A percentile compares a stretch with the other conserved stretches of the same genome.
These are phyloP conservation scores for Merodon equestris DNA, from an alignment of 2,888 invertebrate genomes.

Conservation along the genomic window DNA sequence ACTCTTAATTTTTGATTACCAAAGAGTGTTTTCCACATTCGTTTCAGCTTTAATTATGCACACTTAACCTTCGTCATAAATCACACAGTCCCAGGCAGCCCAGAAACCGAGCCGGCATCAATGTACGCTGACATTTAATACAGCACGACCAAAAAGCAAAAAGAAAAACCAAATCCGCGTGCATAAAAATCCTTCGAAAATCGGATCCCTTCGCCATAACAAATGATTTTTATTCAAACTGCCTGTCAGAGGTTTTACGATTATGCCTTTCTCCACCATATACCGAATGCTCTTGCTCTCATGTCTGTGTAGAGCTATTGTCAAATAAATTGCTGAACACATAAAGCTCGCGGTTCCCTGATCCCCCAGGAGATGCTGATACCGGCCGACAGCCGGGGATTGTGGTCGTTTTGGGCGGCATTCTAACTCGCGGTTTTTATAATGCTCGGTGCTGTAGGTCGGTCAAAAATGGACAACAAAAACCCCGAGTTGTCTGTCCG, in stretches of 20 bases:
- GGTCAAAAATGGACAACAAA: too few species aligned
- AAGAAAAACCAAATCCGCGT: background rate
- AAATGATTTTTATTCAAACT: conserved; percentile 32
- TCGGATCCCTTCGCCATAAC: conserved; percentile 9
- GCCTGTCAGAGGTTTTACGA: conserved; percentile 29
- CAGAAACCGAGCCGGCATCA: background rate
- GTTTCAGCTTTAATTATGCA: background rate
- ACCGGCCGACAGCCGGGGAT: too few species aligned
- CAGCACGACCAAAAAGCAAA: background rate
- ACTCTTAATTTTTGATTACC: too few species aligned
- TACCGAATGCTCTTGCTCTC: background rate
- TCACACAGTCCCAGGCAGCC: background rate
- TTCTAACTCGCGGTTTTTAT: too few species aligned
- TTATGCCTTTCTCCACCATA: background rate
- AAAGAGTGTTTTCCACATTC: too few species aligned
- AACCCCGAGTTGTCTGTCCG: too few species aligned
- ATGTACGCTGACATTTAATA: background rate
- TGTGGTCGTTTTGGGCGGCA: too few species aligned
- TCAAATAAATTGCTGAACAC: conserved; percentile 26
- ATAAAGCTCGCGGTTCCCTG: too few species aligned
- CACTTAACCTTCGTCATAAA: background rate
- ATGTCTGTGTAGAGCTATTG: conserved; percentile 9
- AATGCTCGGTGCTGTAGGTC: too few species aligned
- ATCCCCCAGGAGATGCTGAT: too few species aligned
- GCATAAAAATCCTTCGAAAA: conserved; percentile 1